A percentile compares a stretch with the other conserved stretches of the same genome.
Conservation (phyloP, 2,888 invertebrate species). For the Pocota personata region DNA sequence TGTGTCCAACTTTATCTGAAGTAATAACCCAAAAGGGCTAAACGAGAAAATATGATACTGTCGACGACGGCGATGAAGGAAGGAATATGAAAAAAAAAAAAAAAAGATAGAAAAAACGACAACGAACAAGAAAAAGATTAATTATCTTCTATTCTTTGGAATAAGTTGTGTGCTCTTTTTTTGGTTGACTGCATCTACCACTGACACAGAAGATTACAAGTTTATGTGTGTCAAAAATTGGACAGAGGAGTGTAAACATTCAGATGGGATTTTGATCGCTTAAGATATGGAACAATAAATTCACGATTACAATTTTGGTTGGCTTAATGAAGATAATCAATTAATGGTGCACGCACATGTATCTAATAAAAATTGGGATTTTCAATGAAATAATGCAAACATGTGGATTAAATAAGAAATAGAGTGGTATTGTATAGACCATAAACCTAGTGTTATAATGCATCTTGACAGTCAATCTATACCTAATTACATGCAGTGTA, state of each 20-base stretch:
- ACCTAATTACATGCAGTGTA: too few species aligned
- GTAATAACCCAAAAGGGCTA: constrained; percentile 50
- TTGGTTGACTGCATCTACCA: constrained; percentile 15
- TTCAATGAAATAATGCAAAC: constrained; percentile 24
- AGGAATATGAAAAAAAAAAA: not conserved
- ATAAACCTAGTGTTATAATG: not conserved
- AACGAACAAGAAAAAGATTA: constrained; percentile 65
- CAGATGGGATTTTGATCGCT: constrained; percentile 57
- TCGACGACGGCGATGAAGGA: constrained; percentile 13
- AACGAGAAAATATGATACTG: constrained; percentile 67
- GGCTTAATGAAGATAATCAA: constrained; percentile 69
- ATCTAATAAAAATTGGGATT: constrained; percentile 37
- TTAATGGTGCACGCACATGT: constrained; percentile 50
- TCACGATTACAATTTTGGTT: constrained; percentile 53
- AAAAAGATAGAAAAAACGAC: constrained; percentile 2
- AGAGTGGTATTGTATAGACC: not conserved
- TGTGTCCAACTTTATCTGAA: constrained; percentile 56
- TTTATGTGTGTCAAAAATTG: constrained; percentile 61
- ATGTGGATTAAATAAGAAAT: constrained; percentile 16
- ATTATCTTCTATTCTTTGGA: constrained; percentile 64
- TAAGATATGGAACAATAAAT: constrained; percentile 56
- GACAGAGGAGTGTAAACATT: constrained; percentile 57
- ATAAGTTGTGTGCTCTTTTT: constrained; percentile 49
- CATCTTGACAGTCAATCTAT: not conserved
- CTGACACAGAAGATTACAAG: constrained; percentile 54